Conservation (phyloP, 2,888 invertebrate species). For the Acheta domesticus region DNA sequence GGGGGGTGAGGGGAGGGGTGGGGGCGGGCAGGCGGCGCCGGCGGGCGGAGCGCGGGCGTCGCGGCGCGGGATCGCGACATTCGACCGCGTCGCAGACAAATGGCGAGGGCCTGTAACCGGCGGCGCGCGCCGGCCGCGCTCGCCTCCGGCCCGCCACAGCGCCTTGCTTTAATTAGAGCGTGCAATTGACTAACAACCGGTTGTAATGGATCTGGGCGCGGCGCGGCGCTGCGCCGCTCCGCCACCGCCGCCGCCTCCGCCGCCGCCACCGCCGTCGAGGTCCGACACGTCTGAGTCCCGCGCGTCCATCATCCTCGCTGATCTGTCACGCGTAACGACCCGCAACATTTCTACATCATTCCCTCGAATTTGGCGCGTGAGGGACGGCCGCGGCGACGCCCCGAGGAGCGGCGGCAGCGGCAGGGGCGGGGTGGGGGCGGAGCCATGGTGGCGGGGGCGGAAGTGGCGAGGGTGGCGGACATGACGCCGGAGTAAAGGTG, state of each 20-base stretch:
- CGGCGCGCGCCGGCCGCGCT: neutral
- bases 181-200: conserved; percentile 18
- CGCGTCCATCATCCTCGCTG: neutral
- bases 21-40: too few species aligned
- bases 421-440: neutral
- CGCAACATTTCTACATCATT: conserved; percentile 10
- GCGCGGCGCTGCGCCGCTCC: neutral
- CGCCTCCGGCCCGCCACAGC: neutral
- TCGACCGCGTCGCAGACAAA: neutral
- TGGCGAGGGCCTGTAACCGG: neutral
- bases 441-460: neutral
- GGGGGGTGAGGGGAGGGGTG: too few species aligned
- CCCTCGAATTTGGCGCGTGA: conserved; percentile 9
- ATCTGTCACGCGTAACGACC: conserved; percentile 18
- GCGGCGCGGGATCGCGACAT: too few species aligned
- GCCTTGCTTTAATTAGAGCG: conserved; percentile 18
- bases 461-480: neutral
- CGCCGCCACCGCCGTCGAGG: neutral
- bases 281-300: conserved; percentile 8
- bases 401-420: neutral
- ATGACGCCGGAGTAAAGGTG: neutral
- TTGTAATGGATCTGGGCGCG: neutral
- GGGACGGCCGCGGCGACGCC: neutral
- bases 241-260: neutral
- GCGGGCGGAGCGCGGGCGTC: too few species aligned